phyloP scores from a whole-genome alignment of 2,888 invertebrate genomes.

The Sussaba pulchella region DNA sequence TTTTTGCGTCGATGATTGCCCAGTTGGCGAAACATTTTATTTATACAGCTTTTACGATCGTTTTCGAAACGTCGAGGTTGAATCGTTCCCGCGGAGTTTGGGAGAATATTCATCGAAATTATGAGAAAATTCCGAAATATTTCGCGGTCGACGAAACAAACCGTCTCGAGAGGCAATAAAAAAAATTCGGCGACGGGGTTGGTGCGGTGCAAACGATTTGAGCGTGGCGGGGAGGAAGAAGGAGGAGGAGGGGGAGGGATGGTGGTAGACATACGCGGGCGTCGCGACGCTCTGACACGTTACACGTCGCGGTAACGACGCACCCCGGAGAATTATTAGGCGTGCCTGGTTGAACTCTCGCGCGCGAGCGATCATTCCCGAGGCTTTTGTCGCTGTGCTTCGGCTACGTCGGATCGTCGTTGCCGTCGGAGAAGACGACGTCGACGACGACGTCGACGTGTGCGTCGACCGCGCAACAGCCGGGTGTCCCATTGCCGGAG shows the following conservation, averaged over 20 bases:
- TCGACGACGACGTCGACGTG: slow-evolving; percentile 39
- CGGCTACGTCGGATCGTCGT: slow-evolving; percentile 22
- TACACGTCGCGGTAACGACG: slow-evolving; percentile 79
- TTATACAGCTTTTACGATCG: background rate
- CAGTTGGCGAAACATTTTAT: background rate
- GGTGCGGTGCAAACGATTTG: too few relatives aligned
- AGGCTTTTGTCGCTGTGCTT: too few relatives aligned
- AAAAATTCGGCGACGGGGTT: slow-evolving; percentile 53
- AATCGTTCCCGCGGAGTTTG: too few relatives aligned
- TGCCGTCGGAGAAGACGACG: slow-evolving; percentile 26
- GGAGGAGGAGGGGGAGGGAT: slow-evolving; percentile 57
- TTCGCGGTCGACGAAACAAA: slow-evolving; percentile 2
- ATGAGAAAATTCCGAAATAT: too few relatives aligned
- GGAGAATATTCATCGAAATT: too few relatives aligned
- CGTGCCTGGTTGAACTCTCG: slow-evolving; percentile 74
- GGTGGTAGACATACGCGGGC: slow-evolving; percentile 78
- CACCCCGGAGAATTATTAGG: slow-evolving; percentile 81
- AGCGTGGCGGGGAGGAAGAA: slow-evolving; percentile 68
- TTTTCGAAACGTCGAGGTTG: too few relatives aligned
- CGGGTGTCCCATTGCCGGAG: slow-evolving; percentile 27
- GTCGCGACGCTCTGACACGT: slow-evolving; percentile 81
- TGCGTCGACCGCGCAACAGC: slow-evolving; percentile 56
- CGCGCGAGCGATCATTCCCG: slow-evolving; percentile 3
- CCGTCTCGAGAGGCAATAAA: too few relatives aligned
- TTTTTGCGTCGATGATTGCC: too few relatives aligned